Base-by-base conservation (phyloP, 2,113 vertebrate genomes). In the Speoplatyrhinus poulsoni region DNA sequence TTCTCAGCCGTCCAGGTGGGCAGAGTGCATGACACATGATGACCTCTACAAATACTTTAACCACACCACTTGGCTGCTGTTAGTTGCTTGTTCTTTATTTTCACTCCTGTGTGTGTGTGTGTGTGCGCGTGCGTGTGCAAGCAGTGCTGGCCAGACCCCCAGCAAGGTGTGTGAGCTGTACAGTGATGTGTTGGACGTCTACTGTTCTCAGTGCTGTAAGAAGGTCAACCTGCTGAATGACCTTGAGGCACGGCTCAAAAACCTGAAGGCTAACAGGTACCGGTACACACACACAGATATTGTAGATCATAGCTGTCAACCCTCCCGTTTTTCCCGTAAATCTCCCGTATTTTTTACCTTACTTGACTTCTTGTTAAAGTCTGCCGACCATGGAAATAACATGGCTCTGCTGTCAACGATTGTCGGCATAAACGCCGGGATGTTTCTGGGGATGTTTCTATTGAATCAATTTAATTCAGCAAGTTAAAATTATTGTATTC, bases 161-260 rank as follows among this genome's bases (percentile, higher is more conserved):
- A 91, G 92, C 70, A 98, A 95, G 89, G 92, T 91, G 89, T 94
- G 93, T 61, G 94, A 94, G 17, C 58, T 91, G 36, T 96, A 94
- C 62, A 92, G 85, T 2, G 96, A 98, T 48, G 12, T 60, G 12
- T 13, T 60, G 58, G 33, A 60, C 41, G 58, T 60, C 32, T 46
- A 36, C 15, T 60, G 58, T 13, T 41, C 58, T 1, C 58, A 60
- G 13, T 99, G 98, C 94, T 96, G 95, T 89, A 98, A 95, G 90
- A 98, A 98, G 85, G 95, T 99, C 92, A 96, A 96, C 82, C 93
- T 98, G 53, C 94, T 99, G 13, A 96, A 95, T 61, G 97, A 98
- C 87, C 88, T 99, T 87, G 98, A 99, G 85, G 96, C 93, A 72
- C 93, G 98, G 9, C 95, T 99, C 63, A 97, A 94, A 90, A 96